Base-by-base conservation (phyloP, 2,113 vertebrate species). In the Sitta europaea region DNA sequence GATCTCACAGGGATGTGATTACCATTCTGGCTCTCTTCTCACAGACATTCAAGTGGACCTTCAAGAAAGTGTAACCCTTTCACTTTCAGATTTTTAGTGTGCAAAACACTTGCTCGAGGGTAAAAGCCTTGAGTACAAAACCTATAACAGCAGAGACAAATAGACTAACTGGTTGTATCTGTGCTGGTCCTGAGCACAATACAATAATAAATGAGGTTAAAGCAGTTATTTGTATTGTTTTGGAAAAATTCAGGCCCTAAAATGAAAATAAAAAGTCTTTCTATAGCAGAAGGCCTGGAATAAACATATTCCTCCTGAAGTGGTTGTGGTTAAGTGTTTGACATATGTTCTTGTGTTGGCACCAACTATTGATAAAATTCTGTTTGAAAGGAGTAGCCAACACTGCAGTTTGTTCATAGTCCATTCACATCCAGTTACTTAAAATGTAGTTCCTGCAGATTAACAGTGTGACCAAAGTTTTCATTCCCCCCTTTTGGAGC, bases 1-100 rank as follows among this genome's bases (percentile, higher is more conserved):
- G 90, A 93, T 93, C 92, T 94, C 95, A 96, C 92, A 78, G 95
- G 93, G 90, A 92, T 96, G 92, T 94, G 72, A 96, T 93, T 96
- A 94, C 94, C 68, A 81, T 95, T 92, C 95, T 94, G 96, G 92
- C 92, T 88, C 59, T 84, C 79, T 88, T 74, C 90, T 96, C 76
- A 53, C 74, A 86, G 88, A 78, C 75, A 70, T 80, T 94, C 53
- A 86, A 94, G 45, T 78, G 82, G 90, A 81, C 88, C 73, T 92
- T 95, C 88, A 95, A 88, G 82, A 43, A 92, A 93, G 53, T 36
- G 68, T 96, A 96, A 97, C 93, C 82, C 93, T 94, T 96, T 96
- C 74, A 70, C 78, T 91, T 83, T 90, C 90, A 86, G 36, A 29
- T 53, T 80, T 65, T 96, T 84, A 47, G 31, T 80, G 84, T 74